Evolutionary conservation across 2,888 invertebrate species (phyloP).

Genomic region (Caenorhabditis sp.): DNA sequence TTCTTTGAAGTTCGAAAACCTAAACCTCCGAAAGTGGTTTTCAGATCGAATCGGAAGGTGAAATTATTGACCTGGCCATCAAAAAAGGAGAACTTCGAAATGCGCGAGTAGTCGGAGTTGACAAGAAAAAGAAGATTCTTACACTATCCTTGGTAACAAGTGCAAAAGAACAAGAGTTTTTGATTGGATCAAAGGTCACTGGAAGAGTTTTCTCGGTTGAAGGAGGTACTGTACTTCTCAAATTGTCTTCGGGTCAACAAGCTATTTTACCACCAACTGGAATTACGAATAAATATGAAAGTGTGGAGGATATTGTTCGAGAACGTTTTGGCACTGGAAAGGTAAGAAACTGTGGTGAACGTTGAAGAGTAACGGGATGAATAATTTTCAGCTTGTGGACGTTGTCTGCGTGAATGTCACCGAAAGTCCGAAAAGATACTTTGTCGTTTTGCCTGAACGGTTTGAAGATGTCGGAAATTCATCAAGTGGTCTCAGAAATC

Average conservation of each 20-base stretch:
- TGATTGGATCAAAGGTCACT: constrained; percentile 11
- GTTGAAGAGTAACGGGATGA: background rate
- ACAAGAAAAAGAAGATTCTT: constrained; percentile 18
- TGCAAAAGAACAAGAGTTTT: constrained; percentile 5
- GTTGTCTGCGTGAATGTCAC: constrained; percentile 18
- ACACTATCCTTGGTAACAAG: constrained; percentile 5
- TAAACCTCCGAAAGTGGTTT: background rate
- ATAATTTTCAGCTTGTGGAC: constrained; percentile 18
- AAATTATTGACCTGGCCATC: constrained; percentile 15
- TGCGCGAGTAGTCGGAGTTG: constrained; percentile 20
- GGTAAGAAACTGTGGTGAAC: constrained; percentile 8
- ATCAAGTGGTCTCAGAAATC: background rate
- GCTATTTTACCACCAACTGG: constrained; percentile 46
- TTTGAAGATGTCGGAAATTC: background rate
- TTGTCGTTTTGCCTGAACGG: constrained; percentile 21
- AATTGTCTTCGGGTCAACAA: constrained; percentile 40
- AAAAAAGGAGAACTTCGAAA: constrained; percentile 22
- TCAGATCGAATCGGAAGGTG: constrained; percentile 11
- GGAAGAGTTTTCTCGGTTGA: constrained; percentile 25
- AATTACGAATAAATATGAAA: constrained; percentile 39
- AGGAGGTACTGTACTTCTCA: constrained; percentile 17
- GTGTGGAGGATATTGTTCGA: constrained; percentile 15
- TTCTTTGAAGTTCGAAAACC: background rate
- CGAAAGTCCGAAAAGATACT: constrained; percentile 27
- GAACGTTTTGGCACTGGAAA: constrained; percentile 26